These are phyloP conservation scores for Diploptera punctata DNA, from an alignment of 2,888 invertebrate species.

Conservation along the genomic window DNA sequence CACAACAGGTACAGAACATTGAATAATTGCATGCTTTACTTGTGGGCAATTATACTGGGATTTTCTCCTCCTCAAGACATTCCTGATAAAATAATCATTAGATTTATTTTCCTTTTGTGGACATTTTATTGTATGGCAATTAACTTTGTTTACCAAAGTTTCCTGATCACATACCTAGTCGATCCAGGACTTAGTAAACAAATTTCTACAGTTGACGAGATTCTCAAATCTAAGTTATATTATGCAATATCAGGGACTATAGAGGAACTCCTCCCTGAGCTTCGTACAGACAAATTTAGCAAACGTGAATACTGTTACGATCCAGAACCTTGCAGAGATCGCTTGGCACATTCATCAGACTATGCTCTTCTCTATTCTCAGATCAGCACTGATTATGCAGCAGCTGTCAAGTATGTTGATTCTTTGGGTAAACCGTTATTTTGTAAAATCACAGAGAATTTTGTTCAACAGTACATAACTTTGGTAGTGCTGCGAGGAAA, in stretches of 20 bases:
- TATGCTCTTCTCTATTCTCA: not conserved
- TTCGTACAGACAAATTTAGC: not conserved
- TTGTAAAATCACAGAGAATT: not conserved
- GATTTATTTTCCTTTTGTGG: not conserved
- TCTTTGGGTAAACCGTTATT: not conserved
- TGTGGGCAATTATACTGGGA: conserved; percentile 4
- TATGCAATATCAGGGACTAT: not conserved
- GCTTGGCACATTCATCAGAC: not conserved
- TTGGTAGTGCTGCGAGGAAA: not conserved
- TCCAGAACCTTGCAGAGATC: not conserved
- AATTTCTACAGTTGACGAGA: not conserved
- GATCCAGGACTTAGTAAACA: not conserved
- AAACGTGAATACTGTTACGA: not conserved
- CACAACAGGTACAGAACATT: not conserved
- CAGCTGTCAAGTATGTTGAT: not conserved
- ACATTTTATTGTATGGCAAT: not conserved
- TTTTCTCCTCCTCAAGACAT: not conserved
- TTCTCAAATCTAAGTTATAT: not conserved
- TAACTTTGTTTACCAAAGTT: not conserved
- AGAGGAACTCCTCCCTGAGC: not conserved
- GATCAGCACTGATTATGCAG: not conserved
- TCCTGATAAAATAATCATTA: not conserved
- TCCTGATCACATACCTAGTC: not conserved
- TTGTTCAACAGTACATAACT: not conserved
- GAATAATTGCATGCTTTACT: not conserved